phyloP scores from a whole-genome alignment of 2,888 invertebrate species.

The Lutraria lutraria region DNA sequence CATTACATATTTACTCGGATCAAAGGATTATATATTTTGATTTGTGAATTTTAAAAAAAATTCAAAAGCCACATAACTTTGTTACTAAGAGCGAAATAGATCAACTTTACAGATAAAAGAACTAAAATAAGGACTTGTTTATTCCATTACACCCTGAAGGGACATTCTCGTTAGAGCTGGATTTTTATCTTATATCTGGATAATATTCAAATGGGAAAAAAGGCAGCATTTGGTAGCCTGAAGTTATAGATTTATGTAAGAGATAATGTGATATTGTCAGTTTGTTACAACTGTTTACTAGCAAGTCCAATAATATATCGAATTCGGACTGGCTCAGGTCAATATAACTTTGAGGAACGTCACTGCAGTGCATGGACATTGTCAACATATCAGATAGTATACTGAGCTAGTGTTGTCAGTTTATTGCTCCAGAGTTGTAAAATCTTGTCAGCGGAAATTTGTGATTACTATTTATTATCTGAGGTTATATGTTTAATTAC shows the following conservation, averaged over 20 bases:
- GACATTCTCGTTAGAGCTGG: not conserved
- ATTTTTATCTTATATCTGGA: constrained; percentile 23
- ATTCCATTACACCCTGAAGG: not conserved
- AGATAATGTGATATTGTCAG: constrained; percentile 20
- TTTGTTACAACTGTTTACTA: not conserved
- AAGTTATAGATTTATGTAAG: not conserved
- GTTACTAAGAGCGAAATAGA: not conserved
- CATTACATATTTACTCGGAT: not conserved
- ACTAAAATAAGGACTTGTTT: constrained; percentile 1
- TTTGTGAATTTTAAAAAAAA: not conserved
- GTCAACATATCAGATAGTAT: not conserved
- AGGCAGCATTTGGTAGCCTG: not conserved
- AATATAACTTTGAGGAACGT: not conserved
- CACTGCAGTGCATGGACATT: not conserved
- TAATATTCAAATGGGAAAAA: not conserved
- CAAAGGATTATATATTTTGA: not conserved
- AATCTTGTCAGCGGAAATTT: constrained; percentile 25
- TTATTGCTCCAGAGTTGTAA: constrained; percentile 30
- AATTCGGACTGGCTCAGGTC: not conserved
- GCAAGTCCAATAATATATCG: not conserved
- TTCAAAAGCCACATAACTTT: not conserved
- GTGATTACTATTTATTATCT: constrained; percentile 32
- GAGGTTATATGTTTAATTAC: constrained; percentile 20
- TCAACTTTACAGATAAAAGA: not conserved
- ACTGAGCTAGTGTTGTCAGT: constrained; percentile 17